Conservation (phyloP, 2,113 vertebrate genomes). For the Euleptes europaea region DNA sequence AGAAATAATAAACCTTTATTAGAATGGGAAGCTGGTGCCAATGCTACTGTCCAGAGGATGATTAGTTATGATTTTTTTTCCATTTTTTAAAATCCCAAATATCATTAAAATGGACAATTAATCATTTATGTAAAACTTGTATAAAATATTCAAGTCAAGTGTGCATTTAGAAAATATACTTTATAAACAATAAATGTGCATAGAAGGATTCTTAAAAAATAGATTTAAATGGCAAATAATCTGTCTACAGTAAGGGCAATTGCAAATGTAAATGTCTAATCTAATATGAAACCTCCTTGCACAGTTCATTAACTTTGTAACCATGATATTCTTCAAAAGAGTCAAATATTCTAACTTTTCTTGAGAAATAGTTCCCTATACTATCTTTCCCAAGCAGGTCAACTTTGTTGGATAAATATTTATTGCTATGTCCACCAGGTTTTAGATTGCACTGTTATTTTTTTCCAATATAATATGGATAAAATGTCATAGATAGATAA, state of each 20-base stretch:
- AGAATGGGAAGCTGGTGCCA: neutral
- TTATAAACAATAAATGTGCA: neutral
- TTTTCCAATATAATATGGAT: neutral
- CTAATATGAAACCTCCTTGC: neutral
- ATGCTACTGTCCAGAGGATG: neutral
- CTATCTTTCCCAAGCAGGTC: neutral
- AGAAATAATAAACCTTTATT: conserved; percentile 4
- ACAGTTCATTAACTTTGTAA: neutral
- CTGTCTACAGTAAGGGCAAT: neutral
- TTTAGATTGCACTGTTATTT: neutral
- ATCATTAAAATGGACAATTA: conserved; percentile 11
- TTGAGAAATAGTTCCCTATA: neutral
- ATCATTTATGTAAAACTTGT: neutral
- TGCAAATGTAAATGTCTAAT: neutral
- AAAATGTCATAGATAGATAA: neutral
- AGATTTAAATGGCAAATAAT: neutral
- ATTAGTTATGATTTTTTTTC: neutral
- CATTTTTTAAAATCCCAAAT: neutral
- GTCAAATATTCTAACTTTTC: neutral
- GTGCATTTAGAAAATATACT: neutral
- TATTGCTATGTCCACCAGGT: neutral
- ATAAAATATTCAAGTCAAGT: conserved; percentile 35
- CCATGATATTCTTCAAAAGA: neutral
- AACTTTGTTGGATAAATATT: neutral
- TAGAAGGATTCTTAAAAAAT: neutral